A percentile compares a stretch with the other conserved stretches of the same genome.
Evolutionary conservation across 2,797 vertebrate genomes (phyloP).

Genomic region (Micrastur ruficollis): DNA sequence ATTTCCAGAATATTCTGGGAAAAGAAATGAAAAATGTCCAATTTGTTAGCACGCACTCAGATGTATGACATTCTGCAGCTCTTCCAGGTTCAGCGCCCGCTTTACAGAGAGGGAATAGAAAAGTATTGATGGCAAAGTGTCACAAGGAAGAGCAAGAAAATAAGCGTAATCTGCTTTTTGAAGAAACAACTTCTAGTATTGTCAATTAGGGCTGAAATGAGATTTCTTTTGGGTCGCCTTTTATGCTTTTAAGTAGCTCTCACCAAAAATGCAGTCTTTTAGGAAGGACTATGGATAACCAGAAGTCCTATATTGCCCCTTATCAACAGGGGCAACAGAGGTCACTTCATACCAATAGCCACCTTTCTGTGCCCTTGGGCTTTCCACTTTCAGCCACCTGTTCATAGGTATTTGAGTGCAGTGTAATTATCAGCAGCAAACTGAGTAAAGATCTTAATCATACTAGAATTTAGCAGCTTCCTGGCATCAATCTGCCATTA

Average conservation of each 20-base stretch:
- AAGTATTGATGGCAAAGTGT: background rate
- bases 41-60: background rate
- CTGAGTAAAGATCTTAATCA: background rate
- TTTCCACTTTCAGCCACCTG: background rate
- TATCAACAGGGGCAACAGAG: background rate
- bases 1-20: constrained; percentile 83
- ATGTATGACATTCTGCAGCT: background rate
- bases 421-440: background rate
- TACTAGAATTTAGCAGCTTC: background rate
- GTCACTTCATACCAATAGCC: background rate
- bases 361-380: background rate
- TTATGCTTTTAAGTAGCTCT: background rate
- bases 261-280: background rate
- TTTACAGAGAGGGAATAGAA: background rate
- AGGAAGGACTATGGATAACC: background rate
- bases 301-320: background rate
- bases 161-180: background rate
- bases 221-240: background rate
- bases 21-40: background rate
- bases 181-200: background rate
- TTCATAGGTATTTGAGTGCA: background rate
- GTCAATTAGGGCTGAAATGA: background rate
- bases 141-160: background rate
- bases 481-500: background rate
- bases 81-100: background rate